These are phyloP conservation scores for Botia kubotai DNA, from an alignment of 2,797 vertebrate species.

Conservation along the genomic window DNA sequence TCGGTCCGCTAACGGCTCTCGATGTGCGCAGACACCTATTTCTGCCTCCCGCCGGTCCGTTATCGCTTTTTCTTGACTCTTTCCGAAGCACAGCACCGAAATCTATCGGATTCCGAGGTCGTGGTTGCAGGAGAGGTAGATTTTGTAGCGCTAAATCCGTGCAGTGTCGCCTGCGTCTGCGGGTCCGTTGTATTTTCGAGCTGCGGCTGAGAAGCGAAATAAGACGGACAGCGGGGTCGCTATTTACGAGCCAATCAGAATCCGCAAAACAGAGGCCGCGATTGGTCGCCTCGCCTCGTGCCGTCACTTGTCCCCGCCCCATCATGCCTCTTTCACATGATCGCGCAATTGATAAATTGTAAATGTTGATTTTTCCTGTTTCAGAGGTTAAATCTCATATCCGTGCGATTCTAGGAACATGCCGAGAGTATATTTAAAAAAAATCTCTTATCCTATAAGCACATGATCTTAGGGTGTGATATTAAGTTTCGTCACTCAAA, in stretches of 20 bases:
- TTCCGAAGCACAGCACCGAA: not conserved
- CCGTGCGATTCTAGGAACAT: no score
- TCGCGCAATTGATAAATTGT: constrained; percentile 55
- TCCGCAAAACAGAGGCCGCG: constrained; percentile 58
- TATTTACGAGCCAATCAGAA: constrained; percentile 76
- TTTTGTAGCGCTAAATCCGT: constrained; percentile 9
- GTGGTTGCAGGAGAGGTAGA: not conserved
- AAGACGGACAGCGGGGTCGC: constrained; percentile 56
- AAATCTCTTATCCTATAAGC: no score
- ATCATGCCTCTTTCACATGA: constrained; percentile 78
- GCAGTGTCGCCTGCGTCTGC: not conserved
- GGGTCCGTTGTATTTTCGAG: not conserved
- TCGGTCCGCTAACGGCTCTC: constrained; percentile 19
- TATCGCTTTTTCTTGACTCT: not conserved
- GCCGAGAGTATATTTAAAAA: no score
- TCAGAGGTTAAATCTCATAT: not conserved
- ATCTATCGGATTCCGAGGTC: not conserved
- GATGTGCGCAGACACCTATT: constrained; percentile 14
- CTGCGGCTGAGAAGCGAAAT: constrained; percentile 39
- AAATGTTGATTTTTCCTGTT: constrained; percentile 24
- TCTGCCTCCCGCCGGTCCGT: not conserved
- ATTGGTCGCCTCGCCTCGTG: constrained; percentile 65
- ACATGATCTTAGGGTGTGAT: no score
- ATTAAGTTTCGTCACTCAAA: no score
- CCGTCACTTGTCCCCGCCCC: constrained; percentile 67